Base-by-base conservation (phyloP, 1,140 invertebrate genomes). In the Drosophila bifasciata region DNA sequence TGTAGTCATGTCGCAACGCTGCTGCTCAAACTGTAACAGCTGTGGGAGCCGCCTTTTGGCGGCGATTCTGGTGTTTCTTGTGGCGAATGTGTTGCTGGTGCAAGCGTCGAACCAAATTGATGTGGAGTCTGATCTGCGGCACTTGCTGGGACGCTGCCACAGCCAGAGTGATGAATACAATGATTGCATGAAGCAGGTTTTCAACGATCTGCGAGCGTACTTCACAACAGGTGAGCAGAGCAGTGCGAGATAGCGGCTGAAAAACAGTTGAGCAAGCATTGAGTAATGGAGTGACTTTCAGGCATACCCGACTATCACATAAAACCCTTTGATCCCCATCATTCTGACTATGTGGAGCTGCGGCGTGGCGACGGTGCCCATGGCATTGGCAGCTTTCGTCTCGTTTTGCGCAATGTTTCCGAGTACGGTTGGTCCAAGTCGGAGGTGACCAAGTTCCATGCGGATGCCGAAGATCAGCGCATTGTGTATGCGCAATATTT, bases 401-500 rank as follows among this genome's bases (percentile, higher is more conserved):
- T 97, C 4, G 94, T 93, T n/a, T 92, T 97, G 45, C 93, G 91
- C 48, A 94, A 96, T 81, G 94, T 96, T 1, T 95, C 93, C 9
- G 96, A 97, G 88, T 93, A 92, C 45, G 96, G 96, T 17, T 97
- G 96, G 96, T 93, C 94, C 0, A 80, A 92, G 1, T 96, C 96
- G 7, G 95, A 95, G 91, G 94, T 96, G 39, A 96, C 95, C 5
- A 95, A 95, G 92, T 96, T 96, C 91, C 96, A 95, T 85, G 95
- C 92, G n/a, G 94, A 95, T 72, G 92, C 93, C 81, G 92, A 93
- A 15, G 94, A 94, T 56, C 90, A 94, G 21, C 92, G 92, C 19
- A 94, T 96, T 2, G 93, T 95, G 44, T 96, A 96, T 77, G 94
- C 95, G 0, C 96, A 97, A 91, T 95, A 94, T 89, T 97, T 96